Percentiles rank a stretch among this genome's conserved stretches.
phyloP scores from a whole-genome alignment of 2,797 vertebrate species.

The Phrynocephalus guinanensis region DNA sequence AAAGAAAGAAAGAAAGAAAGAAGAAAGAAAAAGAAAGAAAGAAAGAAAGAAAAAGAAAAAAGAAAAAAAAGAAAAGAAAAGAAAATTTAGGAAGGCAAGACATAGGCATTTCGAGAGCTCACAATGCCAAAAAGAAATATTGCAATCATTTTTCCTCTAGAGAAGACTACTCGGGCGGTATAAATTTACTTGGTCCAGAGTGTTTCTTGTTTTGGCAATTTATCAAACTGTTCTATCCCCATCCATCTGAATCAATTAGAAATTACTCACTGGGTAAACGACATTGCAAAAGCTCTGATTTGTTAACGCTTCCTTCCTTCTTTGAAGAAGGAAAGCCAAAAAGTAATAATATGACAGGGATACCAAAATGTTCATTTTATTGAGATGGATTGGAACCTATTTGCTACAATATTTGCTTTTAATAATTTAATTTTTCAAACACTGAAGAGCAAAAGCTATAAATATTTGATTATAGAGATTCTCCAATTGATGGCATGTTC shows the following conservation, averaged over 20 bases:
- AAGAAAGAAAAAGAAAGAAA: no score
- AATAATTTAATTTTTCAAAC: conserved; percentile 86
- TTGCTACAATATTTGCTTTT: conserved; percentile 85
- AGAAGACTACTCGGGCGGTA: conserved; percentile 72
- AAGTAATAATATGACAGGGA: conserved; percentile 75
- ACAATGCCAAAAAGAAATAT: conserved; percentile 84
- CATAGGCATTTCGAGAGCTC: conserved; percentile 73
- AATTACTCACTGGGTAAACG: conserved; percentile 86
- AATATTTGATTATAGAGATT: conserved; percentile 80
- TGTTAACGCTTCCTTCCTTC: conserved; percentile 75
- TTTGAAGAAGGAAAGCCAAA: conserved; percentile 76
- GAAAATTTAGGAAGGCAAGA: conserved; percentile 14
- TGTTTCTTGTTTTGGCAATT: conserved; percentile 77
- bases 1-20: no score
- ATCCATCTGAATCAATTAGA: conserved; percentile 87
- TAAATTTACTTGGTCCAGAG: conserved; percentile 79
- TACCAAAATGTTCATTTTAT: conserved; percentile 78
- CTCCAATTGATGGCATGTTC: conserved; percentile 68
- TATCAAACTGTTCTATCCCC: conserved; percentile 76
- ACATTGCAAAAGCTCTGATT: conserved; percentile 79
- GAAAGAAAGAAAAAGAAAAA: no score
- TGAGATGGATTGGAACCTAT: conserved; percentile 81
- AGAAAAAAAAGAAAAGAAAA: conserved; percentile 40
- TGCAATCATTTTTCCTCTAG: conserved; percentile 79
- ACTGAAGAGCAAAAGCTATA: conserved; percentile 71